A percentile compares a stretch with the other conserved stretches of the same genome.
phyloP scores from a whole-genome alignment of 2,113 vertebrate species.

The Apaloderma vittatum region DNA sequence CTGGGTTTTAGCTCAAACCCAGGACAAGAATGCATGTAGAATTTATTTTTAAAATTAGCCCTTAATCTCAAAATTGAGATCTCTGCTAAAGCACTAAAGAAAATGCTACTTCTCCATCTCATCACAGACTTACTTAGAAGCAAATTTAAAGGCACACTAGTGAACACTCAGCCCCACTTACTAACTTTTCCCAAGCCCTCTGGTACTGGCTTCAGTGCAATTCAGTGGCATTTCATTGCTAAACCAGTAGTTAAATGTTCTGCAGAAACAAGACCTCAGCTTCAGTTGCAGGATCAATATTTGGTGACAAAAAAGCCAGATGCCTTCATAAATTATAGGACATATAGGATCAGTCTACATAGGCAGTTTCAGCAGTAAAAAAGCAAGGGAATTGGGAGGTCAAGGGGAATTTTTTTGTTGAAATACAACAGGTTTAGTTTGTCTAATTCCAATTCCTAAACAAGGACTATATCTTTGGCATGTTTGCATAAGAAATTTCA shows the following conservation, averaged over 20 bases:
- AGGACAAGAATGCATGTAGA: background rate
- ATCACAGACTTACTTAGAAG: background rate
- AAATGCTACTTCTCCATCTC: background rate
- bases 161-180: background rate
- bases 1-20: too few species aligned
- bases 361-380: background rate
- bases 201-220: background rate
- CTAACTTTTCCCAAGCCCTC: background rate
- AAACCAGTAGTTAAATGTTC: background rate
- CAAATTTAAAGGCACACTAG: background rate
- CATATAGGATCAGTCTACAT: background rate
- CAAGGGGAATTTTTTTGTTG: background rate
- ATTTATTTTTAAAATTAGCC: background rate
- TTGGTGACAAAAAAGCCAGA: background rate
- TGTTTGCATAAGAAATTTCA: background rate
- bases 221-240: background rate
- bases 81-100: background rate
- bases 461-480: background rate
- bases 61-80: background rate
- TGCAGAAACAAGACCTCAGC: background rate
- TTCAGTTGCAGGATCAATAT: background rate
- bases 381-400: fast-evolving
- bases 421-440: background rate
- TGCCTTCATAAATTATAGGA: background rate
- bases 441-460: background rate